phyloP scores from a whole-genome alignment of 2,113 vertebrate species.

The Neofelis nebulosa region DNA sequence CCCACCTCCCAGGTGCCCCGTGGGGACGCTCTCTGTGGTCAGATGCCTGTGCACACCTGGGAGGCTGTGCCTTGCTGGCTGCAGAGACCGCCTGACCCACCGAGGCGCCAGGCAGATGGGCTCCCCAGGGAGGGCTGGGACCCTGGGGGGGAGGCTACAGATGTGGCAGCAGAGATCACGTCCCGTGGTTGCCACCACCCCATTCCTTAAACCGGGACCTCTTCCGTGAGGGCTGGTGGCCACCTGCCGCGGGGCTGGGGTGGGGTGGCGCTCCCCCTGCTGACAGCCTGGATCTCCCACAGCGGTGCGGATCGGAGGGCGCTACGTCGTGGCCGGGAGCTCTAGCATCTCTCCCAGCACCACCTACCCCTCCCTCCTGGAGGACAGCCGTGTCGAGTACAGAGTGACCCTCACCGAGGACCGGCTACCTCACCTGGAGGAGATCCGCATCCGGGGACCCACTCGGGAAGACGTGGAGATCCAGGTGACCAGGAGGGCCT shows the following conservation, averaged over 20 bases:
- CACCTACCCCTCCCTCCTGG: slow-evolving; percentile 91
- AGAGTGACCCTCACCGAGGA: slow-evolving; percentile 89
- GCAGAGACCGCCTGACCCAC: not conserved
- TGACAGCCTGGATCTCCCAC: not conserved
- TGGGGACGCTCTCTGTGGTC: not conserved
- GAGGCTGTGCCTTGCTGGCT: not conserved
- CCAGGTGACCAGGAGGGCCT: slow-evolving; percentile 85
- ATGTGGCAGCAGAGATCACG: fast-evolving
- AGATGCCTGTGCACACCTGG: not conserved
- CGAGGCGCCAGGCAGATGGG: fast-evolving
- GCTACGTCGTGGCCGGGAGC: slow-evolving; percentile 90
- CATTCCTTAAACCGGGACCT: not conserved
- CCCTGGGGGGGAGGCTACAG: fast-evolving
- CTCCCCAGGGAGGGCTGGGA: not conserved
- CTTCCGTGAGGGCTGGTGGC: not conserved
- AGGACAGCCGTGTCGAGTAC: slow-evolving; percentile 89
- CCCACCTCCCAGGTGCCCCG: too few relatives aligned
- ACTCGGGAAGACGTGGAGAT: slow-evolving; percentile 86
- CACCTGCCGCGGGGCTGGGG: fast-evolving
- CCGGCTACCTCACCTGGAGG: slow-evolving; percentile 90
- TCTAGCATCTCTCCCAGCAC: slow-evolving; percentile 85
- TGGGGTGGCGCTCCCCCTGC: fast-evolving
- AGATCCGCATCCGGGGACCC: slow-evolving; percentile 89
- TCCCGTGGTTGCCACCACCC: not conserved
- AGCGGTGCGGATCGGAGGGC: slow-evolving; percentile 89